phyloP scores from a whole-genome alignment of 1,140 invertebrate genomes.

The Zaprionus ornatus region DNA sequence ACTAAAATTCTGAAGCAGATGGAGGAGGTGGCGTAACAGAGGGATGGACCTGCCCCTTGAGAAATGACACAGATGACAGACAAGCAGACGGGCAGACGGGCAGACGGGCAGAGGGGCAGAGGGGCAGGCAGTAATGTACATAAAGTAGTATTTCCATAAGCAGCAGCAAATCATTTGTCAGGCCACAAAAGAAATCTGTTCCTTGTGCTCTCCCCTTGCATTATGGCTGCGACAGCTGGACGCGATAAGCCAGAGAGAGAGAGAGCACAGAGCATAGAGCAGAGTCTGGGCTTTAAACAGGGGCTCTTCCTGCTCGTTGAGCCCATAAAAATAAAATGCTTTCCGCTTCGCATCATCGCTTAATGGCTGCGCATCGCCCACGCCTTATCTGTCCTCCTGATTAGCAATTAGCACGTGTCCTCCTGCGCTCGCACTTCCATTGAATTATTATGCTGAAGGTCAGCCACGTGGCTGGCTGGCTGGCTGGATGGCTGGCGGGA shows the following conservation, averaged over 20 bases:
- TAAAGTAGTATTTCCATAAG: slow-evolving; percentile 53
- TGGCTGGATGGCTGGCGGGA: neutral
- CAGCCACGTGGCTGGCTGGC: slow-evolving; percentile 47
- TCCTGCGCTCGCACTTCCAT: slow-evolving; percentile 38
- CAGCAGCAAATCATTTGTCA: slow-evolving; percentile 66
- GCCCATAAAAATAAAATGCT: slow-evolving; percentile 66
- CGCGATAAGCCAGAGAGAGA: slow-evolving; percentile 8
- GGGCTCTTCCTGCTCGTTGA: neutral
- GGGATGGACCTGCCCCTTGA: neutral
- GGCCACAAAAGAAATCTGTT: slow-evolving; percentile 27
- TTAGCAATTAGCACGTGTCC: slow-evolving; percentile 78
- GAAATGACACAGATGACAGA: slow-evolving; percentile 9
- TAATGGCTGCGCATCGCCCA: slow-evolving; percentile 42
- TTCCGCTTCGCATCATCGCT: slow-evolving; percentile 57
- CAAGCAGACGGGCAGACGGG: slow-evolving; percentile 25
- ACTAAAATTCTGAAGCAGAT: slow-evolving; percentile 1
- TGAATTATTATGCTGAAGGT: slow-evolving; percentile 75
- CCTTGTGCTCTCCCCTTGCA: slow-evolving; percentile 4
- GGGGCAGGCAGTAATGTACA: slow-evolving; percentile 40
- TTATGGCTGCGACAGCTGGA: slow-evolving; percentile 32
- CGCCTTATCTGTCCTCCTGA: slow-evolving; percentile 60
- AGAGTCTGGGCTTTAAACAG: slow-evolving; percentile 50
- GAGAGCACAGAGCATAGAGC: slow-evolving; percentile 16
- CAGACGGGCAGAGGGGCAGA: slow-evolving; percentile 23
- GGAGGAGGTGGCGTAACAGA: neutral